Evolutionary conservation across 2,888 invertebrate species (phyloP).

Genomic region (Microctonus aethiopoides): DNA sequence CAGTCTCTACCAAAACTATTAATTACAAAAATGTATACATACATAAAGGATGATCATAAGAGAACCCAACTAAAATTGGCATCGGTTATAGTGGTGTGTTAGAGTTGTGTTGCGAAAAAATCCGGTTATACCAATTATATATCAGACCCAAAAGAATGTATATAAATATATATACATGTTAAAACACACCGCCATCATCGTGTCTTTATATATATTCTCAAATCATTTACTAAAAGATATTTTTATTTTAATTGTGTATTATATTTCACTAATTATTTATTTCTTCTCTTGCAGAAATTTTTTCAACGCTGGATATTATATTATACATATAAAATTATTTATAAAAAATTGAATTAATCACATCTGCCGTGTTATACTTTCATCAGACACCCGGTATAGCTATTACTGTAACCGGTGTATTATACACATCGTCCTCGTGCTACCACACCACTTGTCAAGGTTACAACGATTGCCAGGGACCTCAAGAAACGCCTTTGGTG

Average conservation of each 20-base stretch:
- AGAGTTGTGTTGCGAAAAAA: conserved; percentile 45
- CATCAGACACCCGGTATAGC: conserved; percentile 44
- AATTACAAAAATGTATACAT: conserved; percentile 56
- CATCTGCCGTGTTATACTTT: not conserved
- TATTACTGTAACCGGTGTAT: conserved; percentile 54
- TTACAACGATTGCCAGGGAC: conserved; percentile 5
- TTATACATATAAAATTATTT: too few species aligned
- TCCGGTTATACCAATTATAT: conserved; percentile 63
- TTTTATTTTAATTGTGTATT: too few species aligned
- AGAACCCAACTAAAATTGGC: conserved; percentile 44
- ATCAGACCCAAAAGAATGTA: conserved; percentile 21
- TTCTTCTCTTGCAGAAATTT: not conserved
- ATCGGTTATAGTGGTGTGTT: conserved; percentile 36
- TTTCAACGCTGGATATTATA: not conserved
- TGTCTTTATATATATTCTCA: not conserved
- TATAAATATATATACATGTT: not conserved
- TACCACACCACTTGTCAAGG: not conserved
- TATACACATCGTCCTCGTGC: conserved; percentile 9
- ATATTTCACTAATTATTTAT: not conserved
- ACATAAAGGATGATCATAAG: not conserved
- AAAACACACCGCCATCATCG: conserved; percentile 3
- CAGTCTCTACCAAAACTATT: conserved; percentile 53
- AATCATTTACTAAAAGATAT: not conserved
- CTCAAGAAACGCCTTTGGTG: conserved; percentile 6
- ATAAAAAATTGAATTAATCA: too few species aligned